These are phyloP conservation scores for Ardeotis arabs DNA, from an alignment of 2,113 vertebrate genomes.

Conservation along the genomic window DNA sequence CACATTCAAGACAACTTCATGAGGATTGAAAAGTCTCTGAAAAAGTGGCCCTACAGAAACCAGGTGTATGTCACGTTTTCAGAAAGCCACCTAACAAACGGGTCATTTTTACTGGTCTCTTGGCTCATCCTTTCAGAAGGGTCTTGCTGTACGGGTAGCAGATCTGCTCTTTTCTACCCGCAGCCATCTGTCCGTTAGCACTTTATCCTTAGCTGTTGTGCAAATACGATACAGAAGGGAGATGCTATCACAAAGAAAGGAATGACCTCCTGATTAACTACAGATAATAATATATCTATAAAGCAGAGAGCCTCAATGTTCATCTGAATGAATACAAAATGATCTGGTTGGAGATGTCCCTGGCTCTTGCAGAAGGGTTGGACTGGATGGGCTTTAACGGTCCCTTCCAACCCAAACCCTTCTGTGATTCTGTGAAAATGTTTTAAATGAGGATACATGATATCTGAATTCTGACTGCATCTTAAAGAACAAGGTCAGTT, in stretches of 20 bases:
- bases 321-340: background rate
- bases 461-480: background rate
- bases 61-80: background rate
- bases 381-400: too few species aligned
- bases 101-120: background rate
- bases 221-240: background rate
- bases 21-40: background rate
- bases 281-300: background rate
- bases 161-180: background rate
- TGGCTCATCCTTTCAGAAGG: background rate
- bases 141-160: background rate
- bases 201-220: background rate
- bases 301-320: background rate
- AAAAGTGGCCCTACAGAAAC: background rate
- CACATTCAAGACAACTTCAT: fast-evolving
- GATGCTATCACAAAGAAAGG: background rate
- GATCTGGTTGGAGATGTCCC: too few species aligned
- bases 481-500: background rate
- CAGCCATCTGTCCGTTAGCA: background rate
- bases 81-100: background rate
- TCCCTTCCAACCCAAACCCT: too few species aligned
- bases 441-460: background rate
- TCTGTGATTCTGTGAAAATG: too few species aligned
- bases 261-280: background rate
- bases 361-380: too few species aligned